These are phyloP conservation scores for Cantharis rustica DNA, from an alignment of 2,888 invertebrate genomes.

Conservation along the genomic window DNA sequence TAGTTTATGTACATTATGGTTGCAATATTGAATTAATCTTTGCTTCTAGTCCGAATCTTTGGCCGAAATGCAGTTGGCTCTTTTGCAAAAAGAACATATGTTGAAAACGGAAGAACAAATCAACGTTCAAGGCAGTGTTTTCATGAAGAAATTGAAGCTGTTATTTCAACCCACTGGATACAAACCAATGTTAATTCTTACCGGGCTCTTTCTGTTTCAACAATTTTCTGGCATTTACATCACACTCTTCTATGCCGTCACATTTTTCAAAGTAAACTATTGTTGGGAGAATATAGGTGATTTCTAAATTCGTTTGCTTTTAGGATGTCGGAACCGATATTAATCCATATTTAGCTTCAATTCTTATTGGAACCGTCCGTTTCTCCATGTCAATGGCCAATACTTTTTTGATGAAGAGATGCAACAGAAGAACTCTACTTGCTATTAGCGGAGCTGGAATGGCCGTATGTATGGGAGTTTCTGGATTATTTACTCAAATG, in stretches of 20 bases:
- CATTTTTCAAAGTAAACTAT: slow-evolving; percentile 59
- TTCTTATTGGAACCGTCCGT: slow-evolving; percentile 61
- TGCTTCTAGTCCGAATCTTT: slow-evolving; percentile 52
- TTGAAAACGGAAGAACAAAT: slow-evolving; percentile 54
- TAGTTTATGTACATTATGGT: background rate
- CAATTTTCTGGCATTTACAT: slow-evolving; percentile 67
- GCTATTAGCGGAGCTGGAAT: slow-evolving; percentile 61
- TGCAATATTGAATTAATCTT: background rate
- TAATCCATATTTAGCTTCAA: slow-evolving; percentile 62
- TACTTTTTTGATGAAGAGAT: slow-evolving; percentile 60
- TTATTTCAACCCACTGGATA: slow-evolving; percentile 63
- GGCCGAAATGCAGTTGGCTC: slow-evolving; percentile 59
- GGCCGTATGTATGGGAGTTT: slow-evolving; percentile 62
- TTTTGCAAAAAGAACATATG: slow-evolving; percentile 60
- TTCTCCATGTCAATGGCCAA: slow-evolving; percentile 64
- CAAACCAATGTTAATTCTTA: slow-evolving; percentile 62
- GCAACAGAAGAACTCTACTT: slow-evolving; percentile 59
- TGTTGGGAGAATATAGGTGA: background rate
- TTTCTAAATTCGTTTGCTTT: slow-evolving; percentile 20
- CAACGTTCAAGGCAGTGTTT: slow-evolving; percentile 48
- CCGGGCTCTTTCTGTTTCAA: slow-evolving; percentile 63
- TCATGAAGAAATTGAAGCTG: slow-evolving; percentile 50
- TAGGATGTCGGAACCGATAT: slow-evolving; percentile 60
- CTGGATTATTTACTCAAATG: slow-evolving; percentile 60
- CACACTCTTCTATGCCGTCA: slow-evolving; percentile 65